Evolutionary conservation across 1,140 invertebrate species (phyloP).

Genomic region (Geopemphigus sp.): DNA sequence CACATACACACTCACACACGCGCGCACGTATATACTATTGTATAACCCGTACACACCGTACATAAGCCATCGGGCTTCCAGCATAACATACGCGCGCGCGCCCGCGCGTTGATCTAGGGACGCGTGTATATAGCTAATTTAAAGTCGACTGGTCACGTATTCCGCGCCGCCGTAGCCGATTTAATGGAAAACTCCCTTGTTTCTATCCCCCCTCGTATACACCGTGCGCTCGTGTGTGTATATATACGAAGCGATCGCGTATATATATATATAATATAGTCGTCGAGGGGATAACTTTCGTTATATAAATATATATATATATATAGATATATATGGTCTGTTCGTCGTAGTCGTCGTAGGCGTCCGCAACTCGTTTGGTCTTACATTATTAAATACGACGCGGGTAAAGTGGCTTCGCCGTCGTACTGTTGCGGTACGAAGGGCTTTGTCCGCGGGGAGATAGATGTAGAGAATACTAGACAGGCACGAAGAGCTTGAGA

Average conservation of each 20-base stretch:
- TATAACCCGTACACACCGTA: no score
- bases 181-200: slow-evolving; percentile 16
- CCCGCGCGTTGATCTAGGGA: not conserved
- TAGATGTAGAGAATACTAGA: no score
- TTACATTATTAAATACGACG: no score
- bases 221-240: not conserved
- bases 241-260: not conserved
- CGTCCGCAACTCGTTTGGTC: no score
- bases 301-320: not conserved
- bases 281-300: slow-evolving; percentile 8
- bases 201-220: not conserved
- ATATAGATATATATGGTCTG: not conserved
- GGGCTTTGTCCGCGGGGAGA: no score
- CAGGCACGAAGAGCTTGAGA: no score
- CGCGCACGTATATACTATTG: no score
- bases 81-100: not conserved
- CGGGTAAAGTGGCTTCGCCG: no score
- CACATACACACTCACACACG: no score
- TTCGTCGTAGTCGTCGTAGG: no score
- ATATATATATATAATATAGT: not conserved
- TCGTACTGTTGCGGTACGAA: no score
- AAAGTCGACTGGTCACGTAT: slow-evolving; percentile 18
- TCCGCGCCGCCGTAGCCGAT: not conserved
- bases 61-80: not conserved
- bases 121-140: not conserved